These are phyloP conservation scores for Callipepla squamata DNA, from an alignment of 2,113 vertebrate species.

Conservation along the genomic window DNA sequence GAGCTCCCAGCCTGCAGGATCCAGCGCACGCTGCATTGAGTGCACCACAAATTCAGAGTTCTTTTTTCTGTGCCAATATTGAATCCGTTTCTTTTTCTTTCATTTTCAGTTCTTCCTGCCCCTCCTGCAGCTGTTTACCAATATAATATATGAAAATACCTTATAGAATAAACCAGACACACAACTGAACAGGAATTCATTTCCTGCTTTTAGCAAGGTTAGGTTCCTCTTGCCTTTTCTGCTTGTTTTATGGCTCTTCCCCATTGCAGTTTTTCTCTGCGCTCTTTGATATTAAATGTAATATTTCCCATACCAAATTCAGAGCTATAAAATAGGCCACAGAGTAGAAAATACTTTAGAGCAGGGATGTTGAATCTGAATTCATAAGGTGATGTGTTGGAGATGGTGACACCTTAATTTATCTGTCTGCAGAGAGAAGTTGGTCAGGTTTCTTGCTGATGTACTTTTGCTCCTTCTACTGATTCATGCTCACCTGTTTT, in stretches of 20 bases:
- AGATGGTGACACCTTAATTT: not conserved
- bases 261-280: not conserved
- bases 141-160: not conserved
- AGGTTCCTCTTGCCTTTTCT: not conserved
- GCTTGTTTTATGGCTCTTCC: constrained; percentile 20
- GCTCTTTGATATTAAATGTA: not conserved
- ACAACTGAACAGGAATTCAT: not conserved
- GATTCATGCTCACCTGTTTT: constrained; percentile 28
- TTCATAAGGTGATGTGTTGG: not conserved
- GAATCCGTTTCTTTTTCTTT: not conserved
- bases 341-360: not conserved
- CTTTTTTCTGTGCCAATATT: not conserved
- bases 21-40: not conserved
- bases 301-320: constrained; percentile 31
- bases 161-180: not conserved
- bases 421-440: constrained; percentile 6
- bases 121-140: not conserved
- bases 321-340: not conserved
- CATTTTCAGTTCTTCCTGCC: not conserved
- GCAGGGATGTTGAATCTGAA: not conserved
- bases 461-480: not conserved
- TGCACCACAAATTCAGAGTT: not conserved
- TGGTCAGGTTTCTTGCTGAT: constrained; percentile 13
- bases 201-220: not conserved
- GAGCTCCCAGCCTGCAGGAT: not conserved